Base-by-base conservation (phyloP, 2,888 invertebrate species). In the Mythimna lalbum region DNA sequence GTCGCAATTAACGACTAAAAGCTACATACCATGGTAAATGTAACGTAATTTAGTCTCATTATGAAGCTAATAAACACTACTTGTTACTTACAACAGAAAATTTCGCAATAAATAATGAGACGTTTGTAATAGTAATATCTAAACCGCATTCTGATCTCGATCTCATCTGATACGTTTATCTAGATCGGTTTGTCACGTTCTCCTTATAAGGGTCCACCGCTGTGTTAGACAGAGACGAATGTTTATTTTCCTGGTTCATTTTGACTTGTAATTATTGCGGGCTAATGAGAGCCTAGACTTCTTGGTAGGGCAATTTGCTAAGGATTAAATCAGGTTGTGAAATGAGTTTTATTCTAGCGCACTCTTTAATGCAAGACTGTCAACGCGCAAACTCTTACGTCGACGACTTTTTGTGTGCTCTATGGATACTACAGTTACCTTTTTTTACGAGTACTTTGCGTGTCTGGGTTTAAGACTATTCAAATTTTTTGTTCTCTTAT, bases 161-260 rank as follows among this genome's bases (percentile, higher is more conserved):
- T 94, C 91, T 90, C 90, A 92, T 92, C 93, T 90, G 90, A 92
- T 91, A 90, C 76, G 74, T 87, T 89, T 93, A 94, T 93, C 93
- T 91, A 89, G 93, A 94, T 94, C 90, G 83, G 69, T 90, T 90
- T 91, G 89, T 93, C 92, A 90, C 92, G 90, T 89, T 91, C 88
- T 85, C 77, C 82, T 86, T 86, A 80, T 85, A 82, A 77, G 80
- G 63, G 62, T 69, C 69, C 68, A 61, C 73, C 67, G 76, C 73
- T 86, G 74, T 68, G 88, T 76, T 78, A 83, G 91, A 93, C 80
- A 81, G 85, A 84, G 91, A 93, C 78, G 78, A 87, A 83, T 73
- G 82, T 79, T 85, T 83, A 82, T 87, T 88, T 89, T 90, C 88
- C 88, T 86, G 84, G 88, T 88, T 88, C 85, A 86, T 89, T 90